Evolutionary conservation across 2,888 invertebrate genomes (phyloP).

Genomic region (Cataglyphis altisquamis): DNA sequence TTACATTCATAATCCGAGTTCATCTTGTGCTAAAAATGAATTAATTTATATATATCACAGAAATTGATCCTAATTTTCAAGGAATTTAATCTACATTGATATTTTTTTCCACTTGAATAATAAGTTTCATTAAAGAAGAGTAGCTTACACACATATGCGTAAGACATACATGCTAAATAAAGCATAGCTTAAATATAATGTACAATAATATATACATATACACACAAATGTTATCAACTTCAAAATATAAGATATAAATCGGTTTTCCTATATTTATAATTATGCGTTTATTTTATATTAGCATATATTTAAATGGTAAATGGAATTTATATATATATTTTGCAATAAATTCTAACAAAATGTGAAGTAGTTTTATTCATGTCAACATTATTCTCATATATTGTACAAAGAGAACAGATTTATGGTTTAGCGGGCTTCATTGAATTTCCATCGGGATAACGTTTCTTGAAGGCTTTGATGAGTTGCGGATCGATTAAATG

Average conservation of each 20-base stretch:
- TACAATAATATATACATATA: slow-evolving; percentile 47
- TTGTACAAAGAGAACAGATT: slow-evolving; percentile 27
- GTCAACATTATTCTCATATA: no score
- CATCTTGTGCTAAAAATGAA: neutral
- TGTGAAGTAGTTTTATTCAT: slow-evolving; percentile 5
- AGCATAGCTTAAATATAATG: slow-evolving; percentile 34
- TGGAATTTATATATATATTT: slow-evolving; percentile 43
- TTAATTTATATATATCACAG: neutral
- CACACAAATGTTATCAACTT: slow-evolving; percentile 53
- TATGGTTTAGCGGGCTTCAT: slow-evolving; percentile 86
- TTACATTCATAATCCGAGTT: neutral
- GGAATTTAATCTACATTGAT: neutral
- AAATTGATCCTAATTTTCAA: slow-evolving; percentile 1
- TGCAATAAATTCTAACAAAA: slow-evolving; percentile 38
- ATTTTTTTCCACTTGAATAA: neutral
- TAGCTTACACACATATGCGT: neutral
- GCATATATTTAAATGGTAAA: slow-evolving; percentile 39
- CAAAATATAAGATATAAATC: slow-evolving; percentile 22
- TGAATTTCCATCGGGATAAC: slow-evolving; percentile 96
- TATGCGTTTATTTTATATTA: slow-evolving; percentile 41
- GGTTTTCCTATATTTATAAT: slow-evolving; percentile 51
- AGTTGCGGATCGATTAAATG: slow-evolving; percentile 96
- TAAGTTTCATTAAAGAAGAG: slow-evolving; percentile 3
- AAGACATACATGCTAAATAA: slow-evolving; percentile 32
- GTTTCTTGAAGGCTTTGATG: slow-evolving; percentile 94